Conservation (phyloP, 2,113 vertebrate species). For the Setophaga kirtlandii region DNA sequence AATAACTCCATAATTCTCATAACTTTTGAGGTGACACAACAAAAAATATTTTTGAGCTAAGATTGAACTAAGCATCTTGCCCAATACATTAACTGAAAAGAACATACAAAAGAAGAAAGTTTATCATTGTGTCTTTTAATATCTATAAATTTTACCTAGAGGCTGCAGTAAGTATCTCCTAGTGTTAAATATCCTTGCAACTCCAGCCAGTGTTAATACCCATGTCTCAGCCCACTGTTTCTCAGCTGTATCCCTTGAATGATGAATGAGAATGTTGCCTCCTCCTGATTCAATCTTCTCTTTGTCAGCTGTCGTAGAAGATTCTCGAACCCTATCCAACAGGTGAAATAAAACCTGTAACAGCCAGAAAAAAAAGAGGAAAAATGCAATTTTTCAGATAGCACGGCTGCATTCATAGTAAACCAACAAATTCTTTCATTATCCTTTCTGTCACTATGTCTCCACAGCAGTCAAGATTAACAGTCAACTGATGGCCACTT, state of each 20-base stretch:
- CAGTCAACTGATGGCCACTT: neutral
- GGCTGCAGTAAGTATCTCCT: constrained; percentile 93
- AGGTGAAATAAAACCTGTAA: constrained; percentile 94
- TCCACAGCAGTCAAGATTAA: neutral
- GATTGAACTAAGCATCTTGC: neutral
- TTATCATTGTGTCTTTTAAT: neutral
- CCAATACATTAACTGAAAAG: neutral
- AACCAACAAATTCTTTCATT: neutral
- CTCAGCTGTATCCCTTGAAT: constrained; percentile 98
- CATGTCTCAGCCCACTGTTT: constrained; percentile 99
- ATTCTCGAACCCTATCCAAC: constrained; percentile 90
- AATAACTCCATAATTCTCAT: neutral
- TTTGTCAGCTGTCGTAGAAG: constrained; percentile 96
- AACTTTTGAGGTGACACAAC: neutral
- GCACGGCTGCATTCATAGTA: neutral
- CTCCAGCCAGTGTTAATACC: constrained; percentile 95
- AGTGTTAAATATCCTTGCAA: constrained; percentile 98
- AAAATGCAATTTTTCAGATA: neutral
- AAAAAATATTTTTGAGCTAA: neutral
- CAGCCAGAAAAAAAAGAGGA: constrained; percentile 1
- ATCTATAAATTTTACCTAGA: constrained; percentile 78
- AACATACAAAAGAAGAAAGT: neutral
- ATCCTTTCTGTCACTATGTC: neutral
- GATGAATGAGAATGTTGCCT: constrained; percentile 98
- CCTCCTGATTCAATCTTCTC: constrained; percentile 99